Evolutionary conservation across 2,113 vertebrate genomes (phyloP).

Genomic region (Scartelaos histophorus): DNA sequence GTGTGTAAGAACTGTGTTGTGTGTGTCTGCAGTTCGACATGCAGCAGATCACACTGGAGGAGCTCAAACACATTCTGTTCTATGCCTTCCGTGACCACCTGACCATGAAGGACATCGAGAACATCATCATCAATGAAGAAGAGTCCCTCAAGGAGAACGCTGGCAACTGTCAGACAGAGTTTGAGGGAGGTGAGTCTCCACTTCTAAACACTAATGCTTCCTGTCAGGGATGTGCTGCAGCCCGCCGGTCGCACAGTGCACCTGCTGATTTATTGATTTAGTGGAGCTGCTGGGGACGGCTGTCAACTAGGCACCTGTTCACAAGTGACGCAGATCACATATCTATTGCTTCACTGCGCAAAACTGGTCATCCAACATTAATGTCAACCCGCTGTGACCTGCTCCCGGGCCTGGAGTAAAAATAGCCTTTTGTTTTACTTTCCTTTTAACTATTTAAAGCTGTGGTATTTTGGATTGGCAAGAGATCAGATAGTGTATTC

Average conservation of each 20-base stretch:
- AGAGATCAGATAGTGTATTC: not conserved
- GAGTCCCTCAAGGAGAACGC: constrained; percentile 96
- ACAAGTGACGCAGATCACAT: constrained; percentile 35
- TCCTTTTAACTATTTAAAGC: not conserved
- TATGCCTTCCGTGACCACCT: constrained; percentile 97
- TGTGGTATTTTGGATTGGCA: not conserved
- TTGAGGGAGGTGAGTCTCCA: constrained; percentile 84
- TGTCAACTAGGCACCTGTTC: constrained; percentile 47
- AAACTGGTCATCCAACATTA: constrained; percentile 47
- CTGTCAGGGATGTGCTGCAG: constrained; percentile 3
- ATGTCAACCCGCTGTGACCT: constrained; percentile 18
- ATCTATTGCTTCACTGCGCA: constrained; percentile 46
- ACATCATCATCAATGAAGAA: constrained; percentile 98
- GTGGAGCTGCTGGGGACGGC: constrained; percentile 3
- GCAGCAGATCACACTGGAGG: constrained; percentile 96
- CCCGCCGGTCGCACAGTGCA: constrained; percentile 20
- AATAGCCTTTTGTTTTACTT: constrained; percentile 5
- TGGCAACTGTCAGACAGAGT: constrained; percentile 94
- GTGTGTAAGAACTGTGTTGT: not conserved
- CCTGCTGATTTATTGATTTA: constrained; percentile 62
- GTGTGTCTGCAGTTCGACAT: constrained; percentile 87
- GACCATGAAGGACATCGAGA: constrained; percentile 99
- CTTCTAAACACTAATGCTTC: not conserved
- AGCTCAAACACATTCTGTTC: constrained; percentile 97
- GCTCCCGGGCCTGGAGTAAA: not conserved